Evolutionary conservation across 2,888 invertebrate genomes (phyloP), one percentile per base, ranked within the genome.

Genomic region (Lordiphosa andalusiaca): DNA sequence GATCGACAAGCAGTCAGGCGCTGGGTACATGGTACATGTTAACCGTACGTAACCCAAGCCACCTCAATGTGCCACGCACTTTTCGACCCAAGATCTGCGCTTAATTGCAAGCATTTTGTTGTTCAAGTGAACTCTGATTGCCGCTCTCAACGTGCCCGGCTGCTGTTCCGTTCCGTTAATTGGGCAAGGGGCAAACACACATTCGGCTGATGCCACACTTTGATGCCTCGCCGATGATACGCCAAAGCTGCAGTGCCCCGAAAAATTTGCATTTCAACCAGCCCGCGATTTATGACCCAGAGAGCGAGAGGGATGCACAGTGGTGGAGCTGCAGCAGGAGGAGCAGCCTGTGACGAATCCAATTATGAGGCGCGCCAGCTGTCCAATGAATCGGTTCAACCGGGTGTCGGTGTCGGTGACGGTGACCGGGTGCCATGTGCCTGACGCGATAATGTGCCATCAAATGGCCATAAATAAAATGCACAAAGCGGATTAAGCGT

Each of bases 291-390:
- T 82, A 84, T 82, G 84, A 76, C 66, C 68, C 67, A 60, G 53
- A 61, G 58, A 56, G 42, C 52, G 60, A 50, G 48, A 5, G 13
- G 52, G 33, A 37, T 25, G 13, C 36, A 13, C 33, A 10, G 16
- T 6, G 13, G 16, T 6, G 13, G 6, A 21, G 30, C 16, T 21
- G 10, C n/a, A 9, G 36, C n/a, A n/a, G 55, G 36, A 36, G 49
- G 37, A 21, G 38, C 16, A 42, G 69, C 65, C 81, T 84, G 84
- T 82, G 82, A 82, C 84, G 84, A 84, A 82, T 82, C 82, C 82
- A 82, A 82, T 82, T 82, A 84, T 82, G 74, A 83, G 83, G 68
- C 80, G 83, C 72, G 74, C 78, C 76, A 76, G 74, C 76, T 76
- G 71, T 72, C 71, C 71, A 69, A 69, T 69, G 73, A 44, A 44